phyloP scores from a whole-genome alignment of 92 coral and sea anemone species.

The Porites rus region DNA sequence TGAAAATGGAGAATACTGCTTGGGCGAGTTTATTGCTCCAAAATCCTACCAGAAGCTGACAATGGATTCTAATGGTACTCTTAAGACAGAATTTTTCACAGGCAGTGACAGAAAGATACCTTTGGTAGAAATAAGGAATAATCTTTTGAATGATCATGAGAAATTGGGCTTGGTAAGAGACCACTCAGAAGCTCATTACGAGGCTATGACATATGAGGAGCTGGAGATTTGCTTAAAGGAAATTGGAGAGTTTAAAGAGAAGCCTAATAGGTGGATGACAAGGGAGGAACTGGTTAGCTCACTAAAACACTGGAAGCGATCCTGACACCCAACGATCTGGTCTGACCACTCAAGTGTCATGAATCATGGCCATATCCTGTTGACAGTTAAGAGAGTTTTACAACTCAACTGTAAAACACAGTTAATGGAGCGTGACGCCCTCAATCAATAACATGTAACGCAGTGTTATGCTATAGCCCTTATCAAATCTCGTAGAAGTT shows the following conservation, averaged over 20 bases:
- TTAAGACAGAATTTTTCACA: slow-evolving; percentile 1
- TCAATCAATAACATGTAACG: no score
- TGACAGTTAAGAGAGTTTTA: no score
- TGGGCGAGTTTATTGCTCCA: slow-evolving; percentile 24
- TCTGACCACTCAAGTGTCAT: slow-evolving; percentile 36
- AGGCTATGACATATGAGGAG: slow-evolving; percentile 18
- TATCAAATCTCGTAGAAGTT: no score
- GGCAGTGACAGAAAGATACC: slow-evolving; percentile 35
- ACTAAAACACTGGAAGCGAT: background rate
- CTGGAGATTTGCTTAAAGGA: background rate
- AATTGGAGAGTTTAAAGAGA: slow-evolving; percentile 15
- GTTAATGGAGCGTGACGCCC: no score
- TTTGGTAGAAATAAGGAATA: slow-evolving; percentile 19
- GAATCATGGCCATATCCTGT: slow-evolving; percentile 41
- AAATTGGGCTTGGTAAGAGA: slow-evolving; percentile 30
- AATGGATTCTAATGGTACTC: background rate
- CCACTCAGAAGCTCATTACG: slow-evolving; percentile 34
- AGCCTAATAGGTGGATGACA: background rate
- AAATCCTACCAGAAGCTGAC: slow-evolving; percentile 9
- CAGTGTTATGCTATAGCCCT: no score
- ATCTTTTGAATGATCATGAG: slow-evolving; percentile 8
- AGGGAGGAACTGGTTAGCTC: background rate
- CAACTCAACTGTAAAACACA: no score
- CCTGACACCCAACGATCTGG: slow-evolving; percentile 45
- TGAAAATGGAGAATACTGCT: background rate